These are phyloP conservation scores for Caradrina clavipalpis DNA, from an alignment of 2,888 invertebrate species.

Conservation along the genomic window DNA sequence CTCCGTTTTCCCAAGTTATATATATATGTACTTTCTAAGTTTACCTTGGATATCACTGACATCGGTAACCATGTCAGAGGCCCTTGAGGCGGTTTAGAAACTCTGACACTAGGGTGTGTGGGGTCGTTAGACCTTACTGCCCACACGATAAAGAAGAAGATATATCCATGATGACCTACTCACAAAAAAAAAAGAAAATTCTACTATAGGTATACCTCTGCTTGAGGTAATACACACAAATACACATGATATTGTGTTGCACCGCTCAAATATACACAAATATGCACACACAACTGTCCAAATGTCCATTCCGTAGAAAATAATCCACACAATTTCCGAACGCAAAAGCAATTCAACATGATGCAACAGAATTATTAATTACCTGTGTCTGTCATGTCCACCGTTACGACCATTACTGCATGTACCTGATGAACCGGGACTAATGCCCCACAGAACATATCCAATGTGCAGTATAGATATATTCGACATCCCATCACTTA, in stretches of 20 bases:
- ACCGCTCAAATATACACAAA: constrained; percentile 14
- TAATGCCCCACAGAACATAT: constrained; percentile 64
- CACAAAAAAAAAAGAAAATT: too few species aligned
- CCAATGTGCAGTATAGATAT: constrained; percentile 66
- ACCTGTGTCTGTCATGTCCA: constrained; percentile 28
- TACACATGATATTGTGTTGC: not conserved
- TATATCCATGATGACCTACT: too few species aligned
- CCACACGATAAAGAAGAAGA: too few species aligned
- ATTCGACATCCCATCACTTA: constrained; percentile 75
- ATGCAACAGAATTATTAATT: constrained; percentile 57
- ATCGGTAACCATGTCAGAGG: too few species aligned
- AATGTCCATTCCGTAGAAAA: constrained; percentile 27
- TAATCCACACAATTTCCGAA: constrained; percentile 36
- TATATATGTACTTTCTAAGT: too few species aligned
- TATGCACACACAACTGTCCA: not conserved
- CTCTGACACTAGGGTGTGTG: too few species aligned
- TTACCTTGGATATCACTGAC: too few species aligned
- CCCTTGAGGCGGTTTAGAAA: too few species aligned
- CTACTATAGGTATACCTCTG: too few species aligned
- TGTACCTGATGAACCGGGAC: constrained; percentile 55
- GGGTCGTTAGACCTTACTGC: too few species aligned
- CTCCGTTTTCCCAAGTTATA: too few species aligned
- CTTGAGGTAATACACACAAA: too few species aligned
- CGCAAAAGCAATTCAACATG: constrained; percentile 35
- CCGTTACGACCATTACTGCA: constrained; percentile 14